Percentiles rank a stretch among this genome's conserved stretches.
Conservation (phyloP, 2,113 vertebrate species). For the Vicugna pacos region DNA sequence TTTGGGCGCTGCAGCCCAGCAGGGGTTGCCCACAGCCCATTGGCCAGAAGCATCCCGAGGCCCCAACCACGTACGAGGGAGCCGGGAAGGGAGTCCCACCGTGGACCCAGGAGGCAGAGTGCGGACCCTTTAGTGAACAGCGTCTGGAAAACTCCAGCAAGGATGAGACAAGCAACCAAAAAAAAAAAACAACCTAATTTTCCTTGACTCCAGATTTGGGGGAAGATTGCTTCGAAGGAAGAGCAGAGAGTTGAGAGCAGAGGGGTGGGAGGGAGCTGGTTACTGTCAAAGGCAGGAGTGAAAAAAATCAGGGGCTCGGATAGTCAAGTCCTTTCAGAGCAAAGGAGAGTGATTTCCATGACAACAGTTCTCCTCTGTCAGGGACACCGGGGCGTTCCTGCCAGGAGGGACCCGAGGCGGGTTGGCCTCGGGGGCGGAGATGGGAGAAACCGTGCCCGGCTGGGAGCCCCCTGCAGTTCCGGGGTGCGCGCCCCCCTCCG, state of each 20-base stretch:
- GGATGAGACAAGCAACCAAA: background rate
- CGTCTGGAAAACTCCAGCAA: accelerated
- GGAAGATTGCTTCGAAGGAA: background rate
- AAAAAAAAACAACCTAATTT: background rate
- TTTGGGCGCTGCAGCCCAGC: background rate
- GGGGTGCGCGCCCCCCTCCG: background rate
- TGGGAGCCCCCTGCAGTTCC: background rate
- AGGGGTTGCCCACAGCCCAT: background rate
- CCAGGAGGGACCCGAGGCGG: background rate
- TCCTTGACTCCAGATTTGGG: background rate
- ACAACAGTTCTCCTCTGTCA: constrained; percentile 79
- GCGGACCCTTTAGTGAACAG: accelerated
- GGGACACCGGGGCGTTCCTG: constrained; percentile 59
- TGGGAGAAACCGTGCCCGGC: background rate
- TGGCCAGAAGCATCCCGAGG: background rate
- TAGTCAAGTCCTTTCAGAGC: constrained; percentile 72
- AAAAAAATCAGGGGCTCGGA: background rate
- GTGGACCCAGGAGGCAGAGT: accelerated
- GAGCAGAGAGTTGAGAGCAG: background rate
- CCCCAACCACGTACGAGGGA: accelerated
- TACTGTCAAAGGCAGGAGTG: constrained; percentile 45
- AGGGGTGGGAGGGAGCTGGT: background rate
- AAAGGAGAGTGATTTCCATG: constrained; percentile 86
- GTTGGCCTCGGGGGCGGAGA: background rate
- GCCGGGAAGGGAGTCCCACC: background rate